Conservation (phyloP, 2,113 vertebrate genomes). For the Chloroceryle aenea region DNA sequence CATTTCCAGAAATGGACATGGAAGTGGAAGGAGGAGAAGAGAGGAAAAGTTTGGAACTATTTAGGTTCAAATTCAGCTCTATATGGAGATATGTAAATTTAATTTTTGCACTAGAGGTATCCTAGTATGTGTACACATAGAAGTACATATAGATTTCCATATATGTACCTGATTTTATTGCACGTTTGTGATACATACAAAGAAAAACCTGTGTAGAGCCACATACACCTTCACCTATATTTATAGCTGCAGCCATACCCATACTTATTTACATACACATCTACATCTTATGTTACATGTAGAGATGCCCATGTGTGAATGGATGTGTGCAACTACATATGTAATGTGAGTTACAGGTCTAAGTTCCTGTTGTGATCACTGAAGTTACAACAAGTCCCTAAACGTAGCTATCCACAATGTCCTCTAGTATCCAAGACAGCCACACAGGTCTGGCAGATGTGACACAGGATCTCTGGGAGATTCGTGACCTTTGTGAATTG, state of each 20-base stretch:
- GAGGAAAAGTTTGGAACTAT: neutral
- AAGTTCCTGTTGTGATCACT: neutral
- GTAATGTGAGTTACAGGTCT: neutral
- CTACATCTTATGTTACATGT: neutral
- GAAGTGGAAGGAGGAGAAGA: neutral
- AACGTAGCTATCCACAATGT: neutral
- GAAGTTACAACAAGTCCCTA: neutral
- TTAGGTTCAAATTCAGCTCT: neutral
- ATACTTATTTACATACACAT: neutral
- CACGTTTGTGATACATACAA: neutral
- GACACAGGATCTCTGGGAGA: neutral
- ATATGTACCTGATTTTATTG: neutral
- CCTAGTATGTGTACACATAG: neutral
- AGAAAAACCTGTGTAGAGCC: neutral
- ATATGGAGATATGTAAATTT: neutral
- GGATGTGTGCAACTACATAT: neutral
- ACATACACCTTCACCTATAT: neutral
- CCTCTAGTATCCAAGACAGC: neutral
- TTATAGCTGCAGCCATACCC: neutral
- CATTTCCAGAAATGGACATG: neutral
- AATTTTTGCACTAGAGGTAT: fast-evolving
- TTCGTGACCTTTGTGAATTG: neutral
- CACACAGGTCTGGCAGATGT: neutral
- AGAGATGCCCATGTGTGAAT: fast-evolving
- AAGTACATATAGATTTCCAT: neutral